Evolutionary conservation across 2,888 invertebrate genomes (phyloP).

Genomic region (Diplolepis rosae): DNA sequence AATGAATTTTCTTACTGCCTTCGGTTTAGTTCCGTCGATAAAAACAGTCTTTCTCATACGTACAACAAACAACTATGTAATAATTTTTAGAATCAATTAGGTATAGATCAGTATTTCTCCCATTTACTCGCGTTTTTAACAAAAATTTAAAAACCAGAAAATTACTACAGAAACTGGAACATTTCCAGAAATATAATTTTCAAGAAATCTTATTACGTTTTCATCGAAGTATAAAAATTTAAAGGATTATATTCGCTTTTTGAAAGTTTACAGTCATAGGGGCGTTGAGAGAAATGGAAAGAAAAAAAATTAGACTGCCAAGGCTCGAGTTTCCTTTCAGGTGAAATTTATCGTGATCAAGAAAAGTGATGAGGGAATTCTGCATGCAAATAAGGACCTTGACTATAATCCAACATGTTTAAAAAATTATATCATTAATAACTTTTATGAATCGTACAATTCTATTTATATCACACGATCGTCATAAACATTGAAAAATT

Average conservation of each 20-base stretch:
- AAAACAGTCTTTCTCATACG: neutral
- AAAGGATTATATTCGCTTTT: neutral
- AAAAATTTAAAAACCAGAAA: neutral
- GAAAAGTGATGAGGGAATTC: conserved; percentile 6
- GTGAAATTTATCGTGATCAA: conserved; percentile 10
- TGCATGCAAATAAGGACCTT: neutral
- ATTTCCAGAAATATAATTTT: too few relatives aligned
- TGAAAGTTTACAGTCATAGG: neutral
- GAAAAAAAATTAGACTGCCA: conserved; percentile 3
- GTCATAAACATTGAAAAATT: neutral
- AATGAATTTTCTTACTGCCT: conserved; percentile 11
- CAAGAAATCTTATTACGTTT: too few relatives aligned
- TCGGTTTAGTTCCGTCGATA: conserved; percentile 12
- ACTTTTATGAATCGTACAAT: neutral
- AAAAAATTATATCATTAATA: neutral
- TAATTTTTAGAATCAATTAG: conserved; percentile 6
- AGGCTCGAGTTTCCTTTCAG: conserved; percentile 10
- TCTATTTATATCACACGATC: neutral
- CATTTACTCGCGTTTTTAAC: neutral
- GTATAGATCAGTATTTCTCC: neutral
- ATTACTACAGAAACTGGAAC: neutral
- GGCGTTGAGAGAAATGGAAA: neutral
- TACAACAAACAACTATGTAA: conserved; percentile 15
- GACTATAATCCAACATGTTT: neutral
- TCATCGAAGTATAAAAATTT: too few relatives aligned